Percentiles rank a stretch among this genome's conserved stretches.
Conservation (phyloP, 2,797 vertebrate genomes). For the Alectoris magna region DNA sequence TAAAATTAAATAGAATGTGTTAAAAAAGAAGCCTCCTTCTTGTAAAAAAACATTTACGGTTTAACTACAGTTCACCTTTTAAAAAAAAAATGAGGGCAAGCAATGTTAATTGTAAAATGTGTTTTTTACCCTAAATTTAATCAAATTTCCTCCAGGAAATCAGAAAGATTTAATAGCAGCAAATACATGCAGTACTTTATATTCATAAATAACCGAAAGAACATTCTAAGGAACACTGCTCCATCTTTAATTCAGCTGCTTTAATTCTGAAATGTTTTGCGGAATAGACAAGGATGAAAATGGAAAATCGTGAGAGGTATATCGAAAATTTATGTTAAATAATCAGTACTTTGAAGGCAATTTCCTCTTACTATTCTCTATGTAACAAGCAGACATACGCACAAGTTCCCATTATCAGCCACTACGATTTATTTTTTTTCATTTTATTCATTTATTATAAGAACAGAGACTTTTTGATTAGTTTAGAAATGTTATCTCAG, state of each 20-base stretch:
- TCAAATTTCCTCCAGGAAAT: neutral
- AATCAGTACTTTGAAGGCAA: neutral
- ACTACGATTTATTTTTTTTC: too few species aligned
- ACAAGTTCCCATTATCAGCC: neutral
- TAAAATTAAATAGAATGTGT: neutral
- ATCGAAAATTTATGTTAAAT: neutral
- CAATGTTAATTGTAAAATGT: neutral
- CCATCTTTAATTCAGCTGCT: neutral
- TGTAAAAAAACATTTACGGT: neutral
- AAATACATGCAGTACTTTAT: neutral
- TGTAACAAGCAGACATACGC: accelerated
- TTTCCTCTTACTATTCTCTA: neutral
- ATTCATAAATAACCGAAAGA: neutral
- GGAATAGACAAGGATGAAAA: neutral
- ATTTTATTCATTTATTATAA: neutral
- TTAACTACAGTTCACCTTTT: neutral
- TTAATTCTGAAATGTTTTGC: neutral
- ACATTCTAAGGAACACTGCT: neutral
- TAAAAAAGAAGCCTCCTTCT: neutral
- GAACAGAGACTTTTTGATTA: neutral
- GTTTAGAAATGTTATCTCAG: neutral
- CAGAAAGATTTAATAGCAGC: neutral
- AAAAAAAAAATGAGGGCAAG: neutral
- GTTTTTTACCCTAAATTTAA: neutral
- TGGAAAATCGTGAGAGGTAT: accelerated